These are phyloP conservation scores for Apotomis turbidana DNA, from an alignment of 2,888 invertebrate species.

Conservation along the genomic window DNA sequence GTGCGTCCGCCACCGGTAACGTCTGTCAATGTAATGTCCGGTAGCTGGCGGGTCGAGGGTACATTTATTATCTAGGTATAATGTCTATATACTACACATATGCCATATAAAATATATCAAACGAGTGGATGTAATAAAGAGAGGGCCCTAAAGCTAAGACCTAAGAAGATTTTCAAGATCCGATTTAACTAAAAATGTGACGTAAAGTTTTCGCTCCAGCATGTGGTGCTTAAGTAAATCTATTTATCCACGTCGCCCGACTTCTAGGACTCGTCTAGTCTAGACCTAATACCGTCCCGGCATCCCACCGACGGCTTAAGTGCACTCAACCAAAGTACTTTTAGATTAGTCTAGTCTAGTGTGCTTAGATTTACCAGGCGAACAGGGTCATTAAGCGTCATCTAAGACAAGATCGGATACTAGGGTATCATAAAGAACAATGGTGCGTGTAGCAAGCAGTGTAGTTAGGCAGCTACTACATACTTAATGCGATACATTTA, in stretches of 20 bases:
- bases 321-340: constrained; percentile 39
- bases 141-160: neutral
- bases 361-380: constrained; percentile 25
- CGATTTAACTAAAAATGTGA: constrained; percentile 8
- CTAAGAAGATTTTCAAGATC: constrained; percentile 5
- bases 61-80: too few relatives aligned
- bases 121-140: neutral
- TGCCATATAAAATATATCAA: neutral
- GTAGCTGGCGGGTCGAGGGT: too few relatives aligned
- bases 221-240: constrained; percentile 34
- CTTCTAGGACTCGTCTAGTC: constrained; percentile 26
- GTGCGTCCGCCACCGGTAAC: too few relatives aligned
- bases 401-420: constrained; percentile 2
- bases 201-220: constrained; percentile 5
- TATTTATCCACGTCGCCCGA: constrained; percentile 36
- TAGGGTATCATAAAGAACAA: constrained; percentile 11
- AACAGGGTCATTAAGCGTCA: constrained; percentile 23
- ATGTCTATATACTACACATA: too few relatives aligned
- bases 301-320: constrained; percentile 32
- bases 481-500: too few relatives aligned
- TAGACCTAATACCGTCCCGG: constrained; percentile 32
- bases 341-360: constrained; percentile 34
- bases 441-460: neutral
- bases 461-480: too few relatives aligned
- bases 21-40: too few relatives aligned